Percentiles rank a stretch among this genome's conserved stretches.
Conservation (phyloP, 2,797 vertebrate species). For the Acanthis flammea region DNA sequence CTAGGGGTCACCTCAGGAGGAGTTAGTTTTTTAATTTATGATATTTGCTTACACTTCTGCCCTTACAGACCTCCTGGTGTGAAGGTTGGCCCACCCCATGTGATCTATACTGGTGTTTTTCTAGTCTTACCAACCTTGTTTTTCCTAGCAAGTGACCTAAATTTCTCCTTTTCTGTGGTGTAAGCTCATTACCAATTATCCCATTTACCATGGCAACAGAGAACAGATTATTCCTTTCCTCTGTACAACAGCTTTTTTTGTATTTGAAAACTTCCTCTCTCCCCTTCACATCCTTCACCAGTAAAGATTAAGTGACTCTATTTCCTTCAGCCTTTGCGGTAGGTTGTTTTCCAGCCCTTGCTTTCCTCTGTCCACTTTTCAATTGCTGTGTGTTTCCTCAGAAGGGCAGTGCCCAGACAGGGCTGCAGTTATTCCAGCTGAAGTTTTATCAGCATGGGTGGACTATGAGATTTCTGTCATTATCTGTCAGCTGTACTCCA, state of each 20-base stretch:
- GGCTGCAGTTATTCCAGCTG: not conserved
- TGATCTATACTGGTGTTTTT: not conserved
- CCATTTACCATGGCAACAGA: conserved; percentile 46
- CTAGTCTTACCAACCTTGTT: not conserved
- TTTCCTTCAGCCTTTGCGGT: not conserved
- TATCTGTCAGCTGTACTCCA: not conserved
- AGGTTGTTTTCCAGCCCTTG: not conserved
- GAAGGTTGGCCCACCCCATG: not conserved
- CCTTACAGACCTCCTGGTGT: not conserved
- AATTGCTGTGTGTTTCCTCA: not conserved
- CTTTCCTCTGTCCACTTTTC: not conserved
- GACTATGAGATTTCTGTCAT: not conserved
- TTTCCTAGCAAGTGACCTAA: conserved; percentile 43
- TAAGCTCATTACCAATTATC: conserved; percentile 51
- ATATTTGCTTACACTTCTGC: not conserved
- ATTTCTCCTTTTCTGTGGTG: conserved; percentile 16
- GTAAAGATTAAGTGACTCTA: not conserved
- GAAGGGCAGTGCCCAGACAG: not conserved
- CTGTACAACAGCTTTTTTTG: not conserved
- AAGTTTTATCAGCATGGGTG: not conserved
- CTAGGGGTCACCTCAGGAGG: not conserved
- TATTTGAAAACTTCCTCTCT: conserved; percentile 2
- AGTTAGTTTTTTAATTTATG: not conserved
- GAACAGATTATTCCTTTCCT: conserved; percentile 51
- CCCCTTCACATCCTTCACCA: not conserved